A percentile compares a stretch with the other conserved stretches of the same genome.
Evolutionary conservation across 92 coral and sea anemone species (phyloP).

Genomic region (Hydrozoanthus gracilis): DNA sequence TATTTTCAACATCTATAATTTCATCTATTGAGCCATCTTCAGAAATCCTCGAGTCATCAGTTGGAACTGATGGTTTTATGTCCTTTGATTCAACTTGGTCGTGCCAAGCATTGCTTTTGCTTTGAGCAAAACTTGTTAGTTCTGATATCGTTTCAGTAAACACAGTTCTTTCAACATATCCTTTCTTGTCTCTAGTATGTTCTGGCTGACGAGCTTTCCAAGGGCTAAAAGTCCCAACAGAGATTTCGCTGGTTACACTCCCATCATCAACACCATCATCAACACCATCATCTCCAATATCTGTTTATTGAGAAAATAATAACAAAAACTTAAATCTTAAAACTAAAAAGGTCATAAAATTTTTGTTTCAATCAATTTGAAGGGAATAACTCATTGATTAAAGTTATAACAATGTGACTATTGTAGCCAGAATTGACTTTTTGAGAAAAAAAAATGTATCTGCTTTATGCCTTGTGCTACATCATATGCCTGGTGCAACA

Average conservation of each 20-base stretch:
- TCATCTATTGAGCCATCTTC: slow-evolving; percentile 7
- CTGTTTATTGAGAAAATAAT: not conserved
- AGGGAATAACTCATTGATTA: too few species aligned
- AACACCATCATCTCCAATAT: not conserved
- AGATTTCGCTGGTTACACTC: slow-evolving; percentile 41
- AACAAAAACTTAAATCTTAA: not conserved
- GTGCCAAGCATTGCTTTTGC: slow-evolving; percentile 15
- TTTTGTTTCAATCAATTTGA: too few species aligned
- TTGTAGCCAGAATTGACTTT: too few species aligned
- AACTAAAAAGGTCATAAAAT: not conserved
- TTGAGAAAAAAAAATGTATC: too few species aligned
- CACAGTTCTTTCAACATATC: slow-evolving; percentile 25
- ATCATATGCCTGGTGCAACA: too few species aligned
- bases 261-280: slow-evolving; percentile 24
- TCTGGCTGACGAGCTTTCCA: slow-evolving; percentile 48
- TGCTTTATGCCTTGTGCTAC: too few species aligned
- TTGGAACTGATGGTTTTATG: not conserved
- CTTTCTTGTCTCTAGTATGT: not conserved
- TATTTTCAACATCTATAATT: slow-evolving; percentile 13
- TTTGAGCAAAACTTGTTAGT: slow-evolving; percentile 10
- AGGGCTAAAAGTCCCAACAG: slow-evolving; percentile 32
- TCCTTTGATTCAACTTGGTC: slow-evolving; percentile 2
- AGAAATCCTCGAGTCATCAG: not conserved
- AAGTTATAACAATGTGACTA: too few species aligned
- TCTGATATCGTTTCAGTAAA: slow-evolving; percentile 44